Conservation (phyloP, 1,140 invertebrate species). For the honey bee (Apis mellifera) region DNA sequence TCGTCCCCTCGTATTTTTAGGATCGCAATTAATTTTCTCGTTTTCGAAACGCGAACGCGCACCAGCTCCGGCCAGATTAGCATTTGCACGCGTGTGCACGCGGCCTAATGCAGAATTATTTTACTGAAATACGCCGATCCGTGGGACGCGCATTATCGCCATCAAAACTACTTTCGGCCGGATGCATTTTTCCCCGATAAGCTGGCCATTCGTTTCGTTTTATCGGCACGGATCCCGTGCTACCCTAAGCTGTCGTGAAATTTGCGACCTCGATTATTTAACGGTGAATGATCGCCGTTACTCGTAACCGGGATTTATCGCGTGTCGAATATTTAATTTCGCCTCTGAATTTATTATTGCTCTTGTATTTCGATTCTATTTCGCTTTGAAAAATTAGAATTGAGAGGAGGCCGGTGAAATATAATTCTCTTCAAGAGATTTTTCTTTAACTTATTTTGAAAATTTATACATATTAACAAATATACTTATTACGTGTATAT, state of each 20-base stretch:
- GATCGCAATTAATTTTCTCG: constrained; percentile 66
- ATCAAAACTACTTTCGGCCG: constrained; percentile 23
- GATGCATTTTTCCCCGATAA: constrained; percentile 38
- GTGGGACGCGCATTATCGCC: constrained; percentile 41
- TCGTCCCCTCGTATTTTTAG: constrained; percentile 67
- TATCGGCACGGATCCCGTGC: neutral
- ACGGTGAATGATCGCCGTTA: neutral
- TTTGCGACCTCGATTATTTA: constrained; percentile 9
- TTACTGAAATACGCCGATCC: constrained; percentile 58
- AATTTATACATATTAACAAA: too few relatives aligned
- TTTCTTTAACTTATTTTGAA: too few relatives aligned
- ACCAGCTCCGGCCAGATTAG: constrained; percentile 60
- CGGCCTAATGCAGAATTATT: constrained; percentile 64
- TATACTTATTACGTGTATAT: too few relatives aligned
- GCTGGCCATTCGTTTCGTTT: constrained; percentile 27
- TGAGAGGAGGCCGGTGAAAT: too few relatives aligned
- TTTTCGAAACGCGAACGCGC: constrained; percentile 57
- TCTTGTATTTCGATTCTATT: neutral
- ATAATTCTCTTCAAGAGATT: too few relatives aligned
- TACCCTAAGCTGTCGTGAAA: neutral
- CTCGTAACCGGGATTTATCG: neutral
- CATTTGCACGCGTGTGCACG: constrained; percentile 24
- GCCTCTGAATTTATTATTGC: neutral
- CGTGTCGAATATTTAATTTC: neutral
- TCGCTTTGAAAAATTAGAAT: neutral